phyloP scores from a whole-genome alignment of 2,113 vertebrate species.

The Nothobranchius kuhntae region DNA sequence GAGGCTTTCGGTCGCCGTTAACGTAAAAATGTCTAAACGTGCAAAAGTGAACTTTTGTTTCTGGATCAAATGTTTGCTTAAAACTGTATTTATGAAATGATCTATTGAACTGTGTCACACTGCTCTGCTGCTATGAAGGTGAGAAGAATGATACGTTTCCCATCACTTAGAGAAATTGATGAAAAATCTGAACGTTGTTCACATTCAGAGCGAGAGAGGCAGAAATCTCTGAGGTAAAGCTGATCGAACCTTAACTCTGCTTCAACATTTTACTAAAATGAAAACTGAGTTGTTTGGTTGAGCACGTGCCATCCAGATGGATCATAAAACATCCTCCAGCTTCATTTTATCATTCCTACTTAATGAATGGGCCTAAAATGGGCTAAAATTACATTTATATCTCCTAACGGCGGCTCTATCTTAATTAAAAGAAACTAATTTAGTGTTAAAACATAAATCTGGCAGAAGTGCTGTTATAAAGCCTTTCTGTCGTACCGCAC shows the following conservation, averaged over 20 bases:
- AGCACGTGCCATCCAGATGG: slow-evolving; percentile 34
- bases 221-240: not conserved
- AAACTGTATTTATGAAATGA: no score
- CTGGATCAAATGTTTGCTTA: not conserved
- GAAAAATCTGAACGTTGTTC: not conserved
- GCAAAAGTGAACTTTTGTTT: not conserved
- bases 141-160: no score
- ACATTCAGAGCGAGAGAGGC: slow-evolving; percentile 14
- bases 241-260: not conserved
- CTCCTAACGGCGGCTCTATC: not conserved
- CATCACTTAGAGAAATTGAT: no score
- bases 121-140: no score
- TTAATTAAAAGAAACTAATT: slow-evolving; percentile 6
- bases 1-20: not conserved
- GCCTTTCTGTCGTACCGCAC: not conserved
- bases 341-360: slow-evolving; percentile 19
- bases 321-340: slow-evolving; percentile 34
- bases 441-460: not conserved
- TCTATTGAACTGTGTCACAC: no score
- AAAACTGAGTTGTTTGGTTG: slow-evolving; percentile 27
- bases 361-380: slow-evolving; percentile 7
- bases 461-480: not conserved
- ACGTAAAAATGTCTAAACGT: not conserved
- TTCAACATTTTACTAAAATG: slow-evolving; percentile 30
- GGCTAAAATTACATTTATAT: slow-evolving; percentile 7